Evolutionary conservation across 2,797 vertebrate genomes (phyloP).

Genomic region (Poecilia picta): DNA sequence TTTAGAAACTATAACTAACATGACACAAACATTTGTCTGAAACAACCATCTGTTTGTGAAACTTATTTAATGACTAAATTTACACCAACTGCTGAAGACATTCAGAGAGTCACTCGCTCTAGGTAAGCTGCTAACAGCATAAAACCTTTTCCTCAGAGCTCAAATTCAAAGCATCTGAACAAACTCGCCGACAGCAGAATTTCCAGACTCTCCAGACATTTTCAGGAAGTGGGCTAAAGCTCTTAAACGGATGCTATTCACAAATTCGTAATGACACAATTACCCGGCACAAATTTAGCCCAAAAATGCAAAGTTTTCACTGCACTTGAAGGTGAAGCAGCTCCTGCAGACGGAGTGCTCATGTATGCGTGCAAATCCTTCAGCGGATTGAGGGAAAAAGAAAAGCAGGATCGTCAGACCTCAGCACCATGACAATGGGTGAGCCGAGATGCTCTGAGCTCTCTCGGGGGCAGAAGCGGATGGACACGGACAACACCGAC

Average conservation of each 20-base stretch:
- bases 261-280: conserved; percentile 28
- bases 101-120: background rate
- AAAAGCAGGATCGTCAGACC: conserved; percentile 28
- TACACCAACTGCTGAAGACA: background rate
- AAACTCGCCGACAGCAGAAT: background rate
- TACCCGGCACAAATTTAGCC: conserved; percentile 36
- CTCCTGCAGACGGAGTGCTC: conserved; percentile 27
- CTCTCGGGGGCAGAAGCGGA: conserved; percentile 41
- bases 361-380: conserved; percentile 25
- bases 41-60: background rate
- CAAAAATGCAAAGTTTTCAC: conserved; percentile 18
- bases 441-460: conserved; percentile 22
- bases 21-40: background rate
- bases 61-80: background rate
- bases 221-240: conserved; percentile 27
- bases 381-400: conserved; percentile 6
- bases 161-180: background rate
- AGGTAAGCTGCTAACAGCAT: background rate
- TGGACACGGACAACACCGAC: conserved; percentile 17
- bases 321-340: conserved; percentile 7
- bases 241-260: conserved; percentile 19
- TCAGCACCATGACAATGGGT: conserved; percentile 22
- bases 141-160: background rate
- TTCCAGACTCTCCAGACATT: conserved; percentile 29
- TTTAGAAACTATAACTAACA: background rate